Percentiles rank a stretch among this genome's conserved stretches.
These are phyloP conservation scores for Chrysodeixis includens DNA, from an alignment of 2,888 invertebrate species.

Conservation along the genomic window DNA sequence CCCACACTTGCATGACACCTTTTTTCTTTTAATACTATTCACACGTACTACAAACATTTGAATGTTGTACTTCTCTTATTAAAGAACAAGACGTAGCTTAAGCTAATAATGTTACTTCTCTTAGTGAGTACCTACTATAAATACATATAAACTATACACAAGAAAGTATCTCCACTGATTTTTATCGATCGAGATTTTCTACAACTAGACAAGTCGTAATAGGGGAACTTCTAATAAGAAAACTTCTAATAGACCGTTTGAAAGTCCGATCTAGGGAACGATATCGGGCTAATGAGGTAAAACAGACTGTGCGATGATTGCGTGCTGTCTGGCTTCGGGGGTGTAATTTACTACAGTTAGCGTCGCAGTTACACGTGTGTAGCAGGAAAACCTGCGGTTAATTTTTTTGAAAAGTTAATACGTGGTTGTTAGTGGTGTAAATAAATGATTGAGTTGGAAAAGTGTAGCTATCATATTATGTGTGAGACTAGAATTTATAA, in stretches of 20 bases:
- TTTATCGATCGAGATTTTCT: slow-evolving; percentile 75
- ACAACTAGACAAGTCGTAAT: slow-evolving; percentile 79
- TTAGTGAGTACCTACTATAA: not conserved
- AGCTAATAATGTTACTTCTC: slow-evolving; percentile 8
- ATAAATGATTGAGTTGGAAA: not conserved
- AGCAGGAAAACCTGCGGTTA: not conserved
- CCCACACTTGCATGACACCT: no score
- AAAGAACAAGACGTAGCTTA: not conserved
- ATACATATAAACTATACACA: slow-evolving; percentile 8
- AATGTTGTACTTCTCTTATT: no score
- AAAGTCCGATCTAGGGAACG: slow-evolving; percentile 78
- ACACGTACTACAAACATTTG: no score
- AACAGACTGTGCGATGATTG: slow-evolving; percentile 70
- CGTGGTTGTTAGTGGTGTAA: not conserved
- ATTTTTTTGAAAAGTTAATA: slow-evolving; percentile 1
- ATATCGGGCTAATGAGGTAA: slow-evolving; percentile 82
- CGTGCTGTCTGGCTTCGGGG: slow-evolving; percentile 63
- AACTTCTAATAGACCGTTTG: slow-evolving; percentile 86
- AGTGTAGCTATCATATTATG: not conserved
- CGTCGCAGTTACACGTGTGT: slow-evolving; percentile 23
- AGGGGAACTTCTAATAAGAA: slow-evolving; percentile 88
- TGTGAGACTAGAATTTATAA: no score
- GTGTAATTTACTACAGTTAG: slow-evolving; percentile 55
- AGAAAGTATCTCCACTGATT: slow-evolving; percentile 68
- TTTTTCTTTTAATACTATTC: no score